Percentiles rank a stretch among this genome's conserved stretches.
Conservation (phyloP, 1,140 invertebrate genomes). For the Brachionus manjavacas region DNA sequence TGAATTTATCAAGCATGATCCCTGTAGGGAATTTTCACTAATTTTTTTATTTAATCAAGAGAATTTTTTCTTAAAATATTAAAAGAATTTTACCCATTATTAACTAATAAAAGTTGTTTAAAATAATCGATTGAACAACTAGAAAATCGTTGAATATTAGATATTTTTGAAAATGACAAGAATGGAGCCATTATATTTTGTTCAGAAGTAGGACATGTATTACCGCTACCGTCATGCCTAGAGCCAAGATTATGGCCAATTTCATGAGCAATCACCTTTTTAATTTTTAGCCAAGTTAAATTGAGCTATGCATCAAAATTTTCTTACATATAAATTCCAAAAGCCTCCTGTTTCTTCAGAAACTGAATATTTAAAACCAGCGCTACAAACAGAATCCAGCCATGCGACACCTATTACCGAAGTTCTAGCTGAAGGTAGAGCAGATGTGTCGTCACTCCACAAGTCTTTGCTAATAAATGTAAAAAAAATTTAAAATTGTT, state of each 20-base stretch:
- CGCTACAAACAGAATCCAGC: not conserved
- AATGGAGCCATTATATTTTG: not conserved
- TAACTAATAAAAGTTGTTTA: not conserved
- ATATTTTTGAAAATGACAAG: not conserved
- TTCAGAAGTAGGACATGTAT: not conserved
- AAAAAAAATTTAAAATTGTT: not conserved
- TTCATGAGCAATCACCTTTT: constrained; percentile 14
- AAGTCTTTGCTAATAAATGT: constrained; percentile 18
- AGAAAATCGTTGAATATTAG: constrained; percentile 32
- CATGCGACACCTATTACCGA: not conserved
- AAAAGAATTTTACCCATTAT: not conserved
- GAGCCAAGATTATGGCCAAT: not conserved
- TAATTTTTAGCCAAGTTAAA: not conserved
- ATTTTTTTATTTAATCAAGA: not conserved
- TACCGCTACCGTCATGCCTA: not conserved
- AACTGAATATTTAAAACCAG: not conserved
- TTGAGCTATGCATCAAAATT: not conserved
- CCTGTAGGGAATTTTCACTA: not conserved
- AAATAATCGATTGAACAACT: constrained; percentile 9
- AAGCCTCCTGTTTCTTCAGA: constrained; percentile 11
- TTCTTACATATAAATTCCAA: constrained; percentile 14
- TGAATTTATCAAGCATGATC: not conserved
- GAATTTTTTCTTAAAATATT: not conserved
- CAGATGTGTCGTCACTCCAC: not conserved
- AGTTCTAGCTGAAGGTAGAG: not conserved